These are phyloP conservation scores for Diadromus collaris DNA, from an alignment of 2,888 invertebrate genomes.

Conservation along the genomic window DNA sequence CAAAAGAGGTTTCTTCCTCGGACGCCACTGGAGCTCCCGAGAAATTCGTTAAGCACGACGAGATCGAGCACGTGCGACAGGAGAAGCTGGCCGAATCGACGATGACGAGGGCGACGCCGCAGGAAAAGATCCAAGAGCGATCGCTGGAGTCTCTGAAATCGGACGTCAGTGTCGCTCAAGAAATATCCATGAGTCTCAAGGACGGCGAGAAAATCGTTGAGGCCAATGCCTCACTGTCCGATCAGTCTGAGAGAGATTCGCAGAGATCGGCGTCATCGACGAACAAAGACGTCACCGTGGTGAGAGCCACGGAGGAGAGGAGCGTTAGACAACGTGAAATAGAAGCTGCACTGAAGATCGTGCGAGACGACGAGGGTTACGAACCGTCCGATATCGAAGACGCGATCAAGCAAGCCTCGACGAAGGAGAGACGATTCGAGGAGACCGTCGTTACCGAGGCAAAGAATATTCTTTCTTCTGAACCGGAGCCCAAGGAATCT, in stretches of 20 bases:
- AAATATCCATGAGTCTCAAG: conserved; percentile 69
- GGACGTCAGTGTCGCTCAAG: conserved; percentile 67
- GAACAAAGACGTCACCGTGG: conserved; percentile 69
- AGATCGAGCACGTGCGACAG: conserved; percentile 70
- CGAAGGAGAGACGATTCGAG: conserved; percentile 58
- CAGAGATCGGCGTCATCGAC: conserved; percentile 66
- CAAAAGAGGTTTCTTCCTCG: conserved; percentile 72
- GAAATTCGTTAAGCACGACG: conserved; percentile 72
- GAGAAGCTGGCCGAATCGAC: conserved; percentile 71
- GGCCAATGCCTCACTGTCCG: conserved; percentile 69
- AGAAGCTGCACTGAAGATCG: conserved; percentile 71
- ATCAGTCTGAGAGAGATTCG: conserved; percentile 67
- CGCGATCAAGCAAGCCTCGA: conserved; percentile 59
- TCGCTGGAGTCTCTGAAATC: conserved; percentile 67
- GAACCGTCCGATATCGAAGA: conserved; percentile 60
- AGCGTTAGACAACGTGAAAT: conserved; percentile 68
- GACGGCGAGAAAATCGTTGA: conserved; percentile 72
- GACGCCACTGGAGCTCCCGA: conserved; percentile 71
- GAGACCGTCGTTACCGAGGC: conserved; percentile 43
- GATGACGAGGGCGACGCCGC: conserved; percentile 70
- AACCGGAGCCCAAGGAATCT: conserved; percentile 57
- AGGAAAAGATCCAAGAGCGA: conserved; percentile 71
- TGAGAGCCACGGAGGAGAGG: conserved; percentile 67
- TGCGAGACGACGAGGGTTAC: conserved; percentile 62
- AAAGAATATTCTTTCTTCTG: conserved; percentile 54